Evolutionary conservation across 2,113 vertebrate genomes (phyloP).

Genomic region (Amazona guildingii): DNA sequence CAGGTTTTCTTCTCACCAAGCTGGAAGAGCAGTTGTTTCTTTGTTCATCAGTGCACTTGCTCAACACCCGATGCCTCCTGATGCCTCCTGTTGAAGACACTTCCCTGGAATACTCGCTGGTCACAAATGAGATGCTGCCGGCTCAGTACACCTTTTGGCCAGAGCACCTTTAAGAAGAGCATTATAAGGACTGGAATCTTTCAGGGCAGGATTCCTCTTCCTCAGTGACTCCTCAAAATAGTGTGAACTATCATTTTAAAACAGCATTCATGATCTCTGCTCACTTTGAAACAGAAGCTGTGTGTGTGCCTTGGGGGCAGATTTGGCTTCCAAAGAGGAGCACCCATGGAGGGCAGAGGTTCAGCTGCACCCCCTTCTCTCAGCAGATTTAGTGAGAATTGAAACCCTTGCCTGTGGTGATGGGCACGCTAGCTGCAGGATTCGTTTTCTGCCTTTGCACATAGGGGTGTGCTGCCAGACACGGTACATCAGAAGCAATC

Average conservation of each 20-base stretch:
- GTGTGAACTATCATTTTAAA: background rate
- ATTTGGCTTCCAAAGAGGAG: background rate
- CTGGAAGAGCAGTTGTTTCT: background rate
- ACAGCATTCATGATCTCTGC: background rate
- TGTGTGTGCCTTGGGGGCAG: background rate
- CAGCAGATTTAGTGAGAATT: background rate
- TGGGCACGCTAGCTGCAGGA: background rate
- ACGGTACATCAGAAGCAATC: background rate
- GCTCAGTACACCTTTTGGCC: background rate
- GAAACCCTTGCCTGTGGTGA: background rate
- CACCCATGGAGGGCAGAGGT: background rate
- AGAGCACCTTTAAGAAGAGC: background rate
- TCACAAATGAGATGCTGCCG: background rate
- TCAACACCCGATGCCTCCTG: background rate
- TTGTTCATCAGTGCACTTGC: background rate
- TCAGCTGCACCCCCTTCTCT: background rate
- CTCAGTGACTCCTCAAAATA: background rate
- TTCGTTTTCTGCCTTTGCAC: background rate
- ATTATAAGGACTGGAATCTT: background rate
- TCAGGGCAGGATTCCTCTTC: background rate
- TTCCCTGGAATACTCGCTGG: background rate
- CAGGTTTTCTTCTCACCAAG: background rate
- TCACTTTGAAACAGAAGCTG: background rate
- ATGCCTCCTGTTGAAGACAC: background rate
- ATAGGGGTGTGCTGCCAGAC: background rate